Evolutionary conservation across 2,888 invertebrate species (phyloP).

Genomic region (Tanypteryx hageni): DNA sequence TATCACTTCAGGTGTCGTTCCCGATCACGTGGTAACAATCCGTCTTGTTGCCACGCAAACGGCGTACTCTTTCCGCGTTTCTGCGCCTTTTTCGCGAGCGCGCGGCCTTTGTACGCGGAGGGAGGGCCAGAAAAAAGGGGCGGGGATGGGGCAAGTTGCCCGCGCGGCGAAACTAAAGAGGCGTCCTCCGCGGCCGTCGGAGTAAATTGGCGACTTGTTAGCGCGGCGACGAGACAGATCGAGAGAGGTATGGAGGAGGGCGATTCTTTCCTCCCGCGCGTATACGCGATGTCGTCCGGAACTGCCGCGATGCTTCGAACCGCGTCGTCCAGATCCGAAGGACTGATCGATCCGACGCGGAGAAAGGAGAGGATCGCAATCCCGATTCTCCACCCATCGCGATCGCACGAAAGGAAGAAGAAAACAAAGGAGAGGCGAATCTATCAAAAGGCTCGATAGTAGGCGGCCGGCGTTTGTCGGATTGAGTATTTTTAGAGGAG

Average conservation of each 20-base stretch:
- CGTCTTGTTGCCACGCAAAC: not conserved
- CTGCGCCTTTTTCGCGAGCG: not conserved
- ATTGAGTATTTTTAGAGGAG: constrained; percentile 50
- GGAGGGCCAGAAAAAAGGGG: not conserved
- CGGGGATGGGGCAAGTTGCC: not conserved
- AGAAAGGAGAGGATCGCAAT: not conserved
- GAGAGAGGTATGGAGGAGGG: not conserved
- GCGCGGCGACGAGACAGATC: not conserved
- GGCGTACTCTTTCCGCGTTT: not conserved
- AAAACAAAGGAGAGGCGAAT: constrained; percentile 49
- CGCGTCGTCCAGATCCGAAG: not conserved
- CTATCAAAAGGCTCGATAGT: constrained; percentile 54
- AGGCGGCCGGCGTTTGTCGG: constrained; percentile 49
- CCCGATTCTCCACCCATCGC: not conserved
- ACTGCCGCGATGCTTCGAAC: not conserved
- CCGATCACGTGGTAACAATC: not conserved
- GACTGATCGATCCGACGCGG: not conserved
- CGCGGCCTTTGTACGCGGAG: not conserved
- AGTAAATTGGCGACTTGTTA: constrained; percentile 2
- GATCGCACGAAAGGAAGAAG: not conserved
- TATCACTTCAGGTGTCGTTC: not conserved
- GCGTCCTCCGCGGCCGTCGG: not conserved
- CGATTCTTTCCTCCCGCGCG: not conserved
- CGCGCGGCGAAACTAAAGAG: not conserved
- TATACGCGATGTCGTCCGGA: not conserved